Conservation (phyloP, 1,140 invertebrate genomes). For the Homalodisca vitripennis region DNA sequence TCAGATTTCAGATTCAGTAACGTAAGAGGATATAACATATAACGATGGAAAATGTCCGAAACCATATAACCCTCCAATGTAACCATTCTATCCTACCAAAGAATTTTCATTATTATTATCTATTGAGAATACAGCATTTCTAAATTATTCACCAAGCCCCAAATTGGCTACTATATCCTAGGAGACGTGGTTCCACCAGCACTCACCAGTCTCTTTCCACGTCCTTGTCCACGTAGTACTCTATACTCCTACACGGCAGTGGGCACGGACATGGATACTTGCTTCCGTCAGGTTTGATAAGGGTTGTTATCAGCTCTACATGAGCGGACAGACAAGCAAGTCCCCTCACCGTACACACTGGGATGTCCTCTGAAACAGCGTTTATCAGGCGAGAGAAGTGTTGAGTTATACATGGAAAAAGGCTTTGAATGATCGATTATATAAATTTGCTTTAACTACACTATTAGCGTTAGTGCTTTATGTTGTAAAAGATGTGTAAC, state of each 20-base stretch:
- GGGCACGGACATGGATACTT: not conserved
- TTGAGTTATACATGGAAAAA: constrained; percentile 50
- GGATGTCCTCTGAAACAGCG: constrained; percentile 38
- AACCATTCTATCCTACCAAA: too few species aligned
- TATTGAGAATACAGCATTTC: too few species aligned
- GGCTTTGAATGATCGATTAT: constrained; percentile 51
- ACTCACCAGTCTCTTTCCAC: constrained; percentile 46
- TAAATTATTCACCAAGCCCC: too few species aligned
- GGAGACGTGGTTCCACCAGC: too few species aligned
- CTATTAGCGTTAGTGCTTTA: not conserved
- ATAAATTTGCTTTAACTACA: constrained; percentile 49
- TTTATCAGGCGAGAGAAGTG: not conserved
- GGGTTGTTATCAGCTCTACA: constrained; percentile 34
- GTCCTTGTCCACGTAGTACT: constrained; percentile 45
- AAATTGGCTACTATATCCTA: too few species aligned
- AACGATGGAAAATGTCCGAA: too few species aligned
- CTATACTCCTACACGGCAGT: constrained; percentile 47
- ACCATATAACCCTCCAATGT: too few species aligned
- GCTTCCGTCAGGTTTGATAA: constrained; percentile 31
- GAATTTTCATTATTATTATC: too few species aligned
- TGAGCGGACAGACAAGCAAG: constrained; percentile 47
- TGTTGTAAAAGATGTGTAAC: too few species aligned
- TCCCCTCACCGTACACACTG: constrained; percentile 46
- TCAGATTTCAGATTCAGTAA: too few species aligned
- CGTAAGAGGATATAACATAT: too few species aligned